Evolutionary conservation across 2,113 vertebrate genomes (phyloP), one percentile per base, ranked within the genome.

Genomic region (Python bivittatus): DNA sequence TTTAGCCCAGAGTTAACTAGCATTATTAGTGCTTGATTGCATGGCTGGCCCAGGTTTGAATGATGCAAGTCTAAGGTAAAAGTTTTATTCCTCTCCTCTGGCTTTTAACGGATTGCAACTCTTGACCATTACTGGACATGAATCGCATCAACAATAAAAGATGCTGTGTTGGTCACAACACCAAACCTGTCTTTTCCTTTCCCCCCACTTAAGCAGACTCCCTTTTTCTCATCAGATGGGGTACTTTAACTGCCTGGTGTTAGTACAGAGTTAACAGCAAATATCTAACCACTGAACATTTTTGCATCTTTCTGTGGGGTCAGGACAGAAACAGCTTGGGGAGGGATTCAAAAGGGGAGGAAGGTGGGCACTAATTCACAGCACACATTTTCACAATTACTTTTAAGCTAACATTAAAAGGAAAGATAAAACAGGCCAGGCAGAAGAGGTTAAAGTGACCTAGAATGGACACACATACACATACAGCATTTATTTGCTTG

Each of bases 381-480:
- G 96, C 94, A 91, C 95, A 90, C 94, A 93, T 94, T 97, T 97
- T 83, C 92, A 97, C 97, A 97, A 97, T 95, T 96, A 95, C 96
- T 88, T 97, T 96, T 96, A 96, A 95, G 94, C 95, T 84, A 29
- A 95, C 97, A 96, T 97, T 96, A 96, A 97, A 98, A 98, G 97
- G 96, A 96, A 98, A 98, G 96, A 97, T 84, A 96, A 97, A 98
- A 96, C 94, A 97, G 97, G 94, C 94, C 92, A 95, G 94, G 96
- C 96, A 92, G 97, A 98, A 97, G 95, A 94, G 97, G 97, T 98
- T 97, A 98, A 93, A 90, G 93, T 95, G 97, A 98, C 97, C 97
- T 92, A 86, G 93, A 95, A 94, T 25, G 56, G 33, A 95, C 86
- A 61, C n/a, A 89, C 48, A 53, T 23, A 12, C 87, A 85, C 95